Base-by-base conservation (phyloP, 2,113 vertebrate genomes). In the Otus sunia region DNA sequence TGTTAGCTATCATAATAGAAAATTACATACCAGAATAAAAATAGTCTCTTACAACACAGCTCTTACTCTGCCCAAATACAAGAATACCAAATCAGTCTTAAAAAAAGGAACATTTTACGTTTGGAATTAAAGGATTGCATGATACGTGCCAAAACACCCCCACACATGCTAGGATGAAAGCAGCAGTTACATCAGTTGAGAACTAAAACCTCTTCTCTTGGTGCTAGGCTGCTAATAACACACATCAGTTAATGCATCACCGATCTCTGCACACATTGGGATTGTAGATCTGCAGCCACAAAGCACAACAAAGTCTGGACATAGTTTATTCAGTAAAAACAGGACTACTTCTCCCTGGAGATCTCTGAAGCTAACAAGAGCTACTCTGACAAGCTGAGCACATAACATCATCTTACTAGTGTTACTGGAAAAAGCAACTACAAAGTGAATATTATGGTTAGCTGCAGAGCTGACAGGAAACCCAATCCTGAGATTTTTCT, bases 11-110 rank as follows among this genome's bases (percentile, higher is more conserved):
- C 77, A 23, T 29, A 74, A 63, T 20, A 80, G 32, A 53, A 91
- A 94, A 82, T 45, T 52, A 30, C 69, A 49, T 50, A 64, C 49
- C 71, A 87, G 49, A 90, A 45, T 72, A 94, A 93, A 96, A 95
- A 93, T 36, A 95, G 45, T 53, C n/a, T 88, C 69, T 90, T 81
- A 75, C 66, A 94, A 72, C 43, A 93, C 47, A 88, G 39, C 34
- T 87, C 64, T 68, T 69, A 36, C 4, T 75, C 69, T 79, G 45
- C 41, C 67, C 81, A 72, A 90, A 84, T 18, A 87, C n/a, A 43
- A 47, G 55, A 69, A 69, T 56, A 90, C 62, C 81, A 79, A 49
- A 89, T 62, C 60, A 49, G 78, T 36, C 66, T 56, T 59, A 29
- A 91, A 91, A 50, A 72, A n/a, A 17, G 45, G 29, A 75, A 30